phyloP scores from a whole-genome alignment of 2,797 vertebrate species.

The Distichodus sexfasciatus region DNA sequence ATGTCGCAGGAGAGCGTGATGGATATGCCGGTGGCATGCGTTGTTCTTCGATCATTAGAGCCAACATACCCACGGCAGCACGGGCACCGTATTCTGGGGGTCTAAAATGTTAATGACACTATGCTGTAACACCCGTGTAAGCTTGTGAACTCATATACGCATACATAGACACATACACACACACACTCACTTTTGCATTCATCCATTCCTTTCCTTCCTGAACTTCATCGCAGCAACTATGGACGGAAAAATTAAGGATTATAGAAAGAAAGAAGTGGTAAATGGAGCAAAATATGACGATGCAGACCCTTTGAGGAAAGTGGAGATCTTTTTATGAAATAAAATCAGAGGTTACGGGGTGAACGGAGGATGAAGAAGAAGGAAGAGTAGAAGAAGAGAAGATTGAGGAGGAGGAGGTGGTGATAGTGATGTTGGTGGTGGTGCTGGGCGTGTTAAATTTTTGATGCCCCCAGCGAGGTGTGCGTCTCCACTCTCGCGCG shows the following conservation, averaged over 20 bases:
- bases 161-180: not conserved
- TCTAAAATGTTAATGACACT: conserved; percentile 54
- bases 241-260: not conserved
- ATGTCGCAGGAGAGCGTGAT: conserved; percentile 21
- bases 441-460: conserved; percentile 69
- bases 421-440: conserved; percentile 52
- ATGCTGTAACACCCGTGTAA: conserved; percentile 50
- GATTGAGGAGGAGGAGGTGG: conserved; percentile 36
- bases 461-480: conserved; percentile 68
- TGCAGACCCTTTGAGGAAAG: conserved; percentile 21
- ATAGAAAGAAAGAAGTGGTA: conserved; percentile 7
- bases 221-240: not conserved
- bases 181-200: conserved; percentile 17
- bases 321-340: conserved; percentile 25
- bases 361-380: conserved; percentile 14
- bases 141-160: conserved; percentile 32
- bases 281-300: conserved; percentile 1
- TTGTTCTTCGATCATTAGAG: conserved; percentile 34
- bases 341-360: conserved; percentile 26
- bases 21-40: conserved; percentile 35
- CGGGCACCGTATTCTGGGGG: conserved; percentile 23
- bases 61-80: conserved; percentile 13
- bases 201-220: conserved; percentile 17
- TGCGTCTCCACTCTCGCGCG: conserved; percentile 28
- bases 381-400: conserved; percentile 1